These are phyloP conservation scores for Nomada hirtipes DNA, from an alignment of 2,888 invertebrate genomes.

Conservation along the genomic window DNA sequence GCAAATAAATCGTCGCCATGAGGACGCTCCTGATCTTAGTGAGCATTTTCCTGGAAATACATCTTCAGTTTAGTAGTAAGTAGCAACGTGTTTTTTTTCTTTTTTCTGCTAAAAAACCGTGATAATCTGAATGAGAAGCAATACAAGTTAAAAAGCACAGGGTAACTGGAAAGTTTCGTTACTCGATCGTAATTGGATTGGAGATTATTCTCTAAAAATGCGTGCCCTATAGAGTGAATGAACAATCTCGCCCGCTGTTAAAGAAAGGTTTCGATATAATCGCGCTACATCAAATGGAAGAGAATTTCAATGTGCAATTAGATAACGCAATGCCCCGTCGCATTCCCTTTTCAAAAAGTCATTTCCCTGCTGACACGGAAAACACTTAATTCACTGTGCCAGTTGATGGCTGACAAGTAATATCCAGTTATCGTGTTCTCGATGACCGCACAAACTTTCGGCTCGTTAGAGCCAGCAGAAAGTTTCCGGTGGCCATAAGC, in stretches of 20 bases:
- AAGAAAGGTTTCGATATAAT: slow-evolving; percentile 1
- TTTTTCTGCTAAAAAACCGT: neutral
- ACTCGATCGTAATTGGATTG: too few species aligned
- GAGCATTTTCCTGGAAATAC: slow-evolving; percentile 76
- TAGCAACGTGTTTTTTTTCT: neutral
- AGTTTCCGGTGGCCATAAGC: slow-evolving; percentile 43
- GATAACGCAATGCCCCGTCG: slow-evolving; percentile 28
- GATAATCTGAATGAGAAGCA: neutral
- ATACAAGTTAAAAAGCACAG: too few species aligned
- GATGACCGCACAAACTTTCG: slow-evolving; percentile 69
- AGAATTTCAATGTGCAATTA: slow-evolving; percentile 12
- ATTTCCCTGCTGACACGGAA: slow-evolving; percentile 73
- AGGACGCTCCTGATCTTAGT: slow-evolving; percentile 75
- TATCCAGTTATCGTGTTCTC: slow-evolving; percentile 79
- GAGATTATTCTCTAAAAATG: too few species aligned
- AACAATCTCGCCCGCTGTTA: too few species aligned
- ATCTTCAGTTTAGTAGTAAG: slow-evolving; percentile 78
- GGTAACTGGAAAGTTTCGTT: too few species aligned
- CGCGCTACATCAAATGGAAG: neutral
- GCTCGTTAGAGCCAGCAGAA: slow-evolving; percentile 68
- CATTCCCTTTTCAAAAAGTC: slow-evolving; percentile 60
- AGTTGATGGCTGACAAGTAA: slow-evolving; percentile 76
- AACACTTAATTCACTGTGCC: slow-evolving; percentile 77
- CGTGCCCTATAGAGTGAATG: too few species aligned
- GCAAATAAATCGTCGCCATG: slow-evolving; percentile 72